phyloP scores from a whole-genome alignment of 2,113 vertebrate genomes.

The Motacilla alba region DNA sequence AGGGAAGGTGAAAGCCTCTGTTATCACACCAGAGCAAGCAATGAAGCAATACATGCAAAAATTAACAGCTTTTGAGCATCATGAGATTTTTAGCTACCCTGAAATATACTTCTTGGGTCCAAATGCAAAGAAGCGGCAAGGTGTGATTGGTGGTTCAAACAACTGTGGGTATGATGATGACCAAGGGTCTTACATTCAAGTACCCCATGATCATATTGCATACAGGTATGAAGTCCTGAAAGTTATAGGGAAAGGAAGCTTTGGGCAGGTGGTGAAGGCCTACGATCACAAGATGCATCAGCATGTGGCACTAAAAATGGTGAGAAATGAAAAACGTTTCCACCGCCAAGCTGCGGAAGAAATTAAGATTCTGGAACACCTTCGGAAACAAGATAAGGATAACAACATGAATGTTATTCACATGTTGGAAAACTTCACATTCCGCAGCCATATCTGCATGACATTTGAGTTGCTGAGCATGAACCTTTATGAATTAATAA shows the following conservation, averaged over 20 bases:
- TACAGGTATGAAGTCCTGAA: slow-evolving; percentile 98
- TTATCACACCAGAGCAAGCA: slow-evolving; percentile 88
- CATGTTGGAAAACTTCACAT: slow-evolving; percentile 99
- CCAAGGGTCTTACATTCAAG: slow-evolving; percentile 96
- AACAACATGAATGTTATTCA: slow-evolving; percentile 98
- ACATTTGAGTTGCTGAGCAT: slow-evolving; percentile 98
- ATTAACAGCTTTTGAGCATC: slow-evolving; percentile 91
- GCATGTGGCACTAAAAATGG: slow-evolving; percentile 97
- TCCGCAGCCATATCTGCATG: slow-evolving; percentile 99
- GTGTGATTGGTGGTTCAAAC: slow-evolving; percentile 90
- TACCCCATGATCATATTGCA: slow-evolving; percentile 93
- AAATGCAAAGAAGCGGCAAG: slow-evolving; percentile 92
- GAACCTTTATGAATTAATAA: slow-evolving; percentile 99
- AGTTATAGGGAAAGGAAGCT: slow-evolving; percentile 98
- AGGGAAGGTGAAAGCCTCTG: slow-evolving; percentile 78
- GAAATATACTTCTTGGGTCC: slow-evolving; percentile 94
- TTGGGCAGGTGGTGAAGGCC: slow-evolving; percentile 98
- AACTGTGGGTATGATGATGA: slow-evolving; percentile 95
- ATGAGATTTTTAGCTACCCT: slow-evolving; percentile 91
- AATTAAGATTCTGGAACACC: slow-evolving; percentile 95
- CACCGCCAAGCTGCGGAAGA: slow-evolving; percentile 97
- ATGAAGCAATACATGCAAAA: slow-evolving; percentile 98
- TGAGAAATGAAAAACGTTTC: slow-evolving; percentile 98
- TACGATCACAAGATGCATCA: slow-evolving; percentile 94
- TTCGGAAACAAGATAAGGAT: slow-evolving; percentile 97